A percentile compares a stretch with the other conserved stretches of the same genome.
These are phyloP conservation scores for Butorides virescens DNA, from an alignment of 2,113 vertebrate species.

Conservation along the genomic window DNA sequence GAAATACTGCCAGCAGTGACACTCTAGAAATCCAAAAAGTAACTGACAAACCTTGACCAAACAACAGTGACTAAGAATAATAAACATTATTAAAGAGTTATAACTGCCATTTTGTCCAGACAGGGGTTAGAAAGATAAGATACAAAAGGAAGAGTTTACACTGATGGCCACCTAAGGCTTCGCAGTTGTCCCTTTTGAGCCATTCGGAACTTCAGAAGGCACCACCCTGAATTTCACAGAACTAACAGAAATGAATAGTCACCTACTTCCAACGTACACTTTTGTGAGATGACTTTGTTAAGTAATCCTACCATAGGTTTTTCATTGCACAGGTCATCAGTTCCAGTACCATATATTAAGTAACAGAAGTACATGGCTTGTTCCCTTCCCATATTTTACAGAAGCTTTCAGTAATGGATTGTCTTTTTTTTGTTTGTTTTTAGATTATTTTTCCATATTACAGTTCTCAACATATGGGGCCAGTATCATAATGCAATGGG, in stretches of 20 bases:
- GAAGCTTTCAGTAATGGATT: background rate
- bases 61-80: background rate
- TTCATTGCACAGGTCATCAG: background rate
- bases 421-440: background rate
- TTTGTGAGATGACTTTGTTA: background rate
- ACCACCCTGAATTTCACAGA: background rate
- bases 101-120: background rate
- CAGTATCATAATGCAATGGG: background rate
- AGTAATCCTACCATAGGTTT: background rate
- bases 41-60: background rate
- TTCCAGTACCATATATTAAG: background rate
- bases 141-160: background rate
- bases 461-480: background rate
- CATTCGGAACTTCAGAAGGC: background rate
- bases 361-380: background rate
- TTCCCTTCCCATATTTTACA: background rate
- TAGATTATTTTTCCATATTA: background rate
- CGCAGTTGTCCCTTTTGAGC: background rate
- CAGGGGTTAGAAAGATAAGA: background rate
- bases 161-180: background rate
- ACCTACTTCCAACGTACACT: background rate
- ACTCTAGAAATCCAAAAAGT: background rate
- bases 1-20: background rate
- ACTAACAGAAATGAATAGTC: background rate
- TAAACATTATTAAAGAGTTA: background rate